Evolutionary conservation across 2,113 vertebrate species (phyloP), one percentile per base, ranked within the genome.

Genomic region (Forbesichthys papilliferus): DNA sequence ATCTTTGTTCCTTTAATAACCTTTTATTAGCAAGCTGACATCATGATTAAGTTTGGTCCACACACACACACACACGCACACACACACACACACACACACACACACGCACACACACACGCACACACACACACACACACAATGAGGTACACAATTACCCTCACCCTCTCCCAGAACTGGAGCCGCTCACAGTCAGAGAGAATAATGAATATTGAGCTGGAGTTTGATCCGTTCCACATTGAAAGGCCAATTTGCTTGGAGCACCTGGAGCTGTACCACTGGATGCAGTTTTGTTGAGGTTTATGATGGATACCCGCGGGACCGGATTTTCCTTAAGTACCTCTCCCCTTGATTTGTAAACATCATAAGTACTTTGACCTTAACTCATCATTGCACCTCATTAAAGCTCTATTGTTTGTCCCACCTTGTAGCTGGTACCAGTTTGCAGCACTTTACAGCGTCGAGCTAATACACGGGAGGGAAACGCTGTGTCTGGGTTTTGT

Each of bases 1-100:
- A 97, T 96, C 96, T 98, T 95, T 97, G 96, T 96, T 95, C 96
- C 94, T 93, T 92, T 97, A 96, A 98, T 98, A 97, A 97, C 96
- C 95, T 96, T 98, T 96, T 96, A 97, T 98, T 97, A 96, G 95
- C 92, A 93, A 94, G 93, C 95, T 98, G 97, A 97, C 96, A 96
- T 94, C 94, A 97, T 98, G 96, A 98, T 99, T 98, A 97, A 97
- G 95, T 94, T 97, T 84, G 64, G 93, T 87, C 93, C 92, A 93
- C 95, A 95, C 93, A 95, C 89, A 89, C 90, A 88, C 93, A 95
- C 27, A 27, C 27, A 27, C 92, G 92, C 95, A 16, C 16, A 0
- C 16, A 16, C 16, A 0, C 16, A 16, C 16, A 95, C 94, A 95
- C 88, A 89, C 89, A 88, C 93, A 96, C 94, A 95, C 27, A 27